Evolutionary conservation across 1,140 invertebrate species (phyloP).

Genomic region (Drosophila lowei): DNA sequence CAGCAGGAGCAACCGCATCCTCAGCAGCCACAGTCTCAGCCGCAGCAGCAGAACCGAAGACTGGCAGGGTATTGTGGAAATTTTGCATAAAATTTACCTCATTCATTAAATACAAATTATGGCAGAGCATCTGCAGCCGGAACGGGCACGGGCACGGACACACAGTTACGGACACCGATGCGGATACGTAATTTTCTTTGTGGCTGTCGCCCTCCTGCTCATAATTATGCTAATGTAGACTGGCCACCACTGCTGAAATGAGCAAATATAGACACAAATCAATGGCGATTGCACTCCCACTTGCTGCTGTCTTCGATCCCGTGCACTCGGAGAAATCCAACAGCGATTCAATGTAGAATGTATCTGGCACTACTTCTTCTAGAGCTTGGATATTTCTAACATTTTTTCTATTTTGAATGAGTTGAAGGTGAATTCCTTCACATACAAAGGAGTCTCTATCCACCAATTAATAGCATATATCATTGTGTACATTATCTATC

Average conservation of each 20-base stretch:
- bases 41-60: slow-evolving; percentile 7
- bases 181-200: slow-evolving; percentile 56
- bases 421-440: no score
- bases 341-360: neutral
- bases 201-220: slow-evolving; percentile 34
- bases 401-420: no score
- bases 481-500: no score
- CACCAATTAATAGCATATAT: no score
- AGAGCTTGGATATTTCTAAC: no score
- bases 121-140: slow-evolving; percentile 16
- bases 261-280: slow-evolving; percentile 62
- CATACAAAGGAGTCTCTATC: no score
- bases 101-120: slow-evolving; percentile 68
- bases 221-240: slow-evolving; percentile 73
- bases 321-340: slow-evolving; percentile 12
- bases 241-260: slow-evolving; percentile 33
- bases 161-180: neutral
- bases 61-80: slow-evolving; percentile 10
- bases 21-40: slow-evolving; percentile 1
- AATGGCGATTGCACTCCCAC: slow-evolving; percentile 37
- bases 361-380: neutral
- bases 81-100: slow-evolving; percentile 74
- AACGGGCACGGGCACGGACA: neutral
- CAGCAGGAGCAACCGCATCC: neutral
- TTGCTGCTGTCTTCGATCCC: neutral